Base-by-base conservation (phyloP, 2,888 invertebrate species). In the Sepioteuthis lessoniana region DNA sequence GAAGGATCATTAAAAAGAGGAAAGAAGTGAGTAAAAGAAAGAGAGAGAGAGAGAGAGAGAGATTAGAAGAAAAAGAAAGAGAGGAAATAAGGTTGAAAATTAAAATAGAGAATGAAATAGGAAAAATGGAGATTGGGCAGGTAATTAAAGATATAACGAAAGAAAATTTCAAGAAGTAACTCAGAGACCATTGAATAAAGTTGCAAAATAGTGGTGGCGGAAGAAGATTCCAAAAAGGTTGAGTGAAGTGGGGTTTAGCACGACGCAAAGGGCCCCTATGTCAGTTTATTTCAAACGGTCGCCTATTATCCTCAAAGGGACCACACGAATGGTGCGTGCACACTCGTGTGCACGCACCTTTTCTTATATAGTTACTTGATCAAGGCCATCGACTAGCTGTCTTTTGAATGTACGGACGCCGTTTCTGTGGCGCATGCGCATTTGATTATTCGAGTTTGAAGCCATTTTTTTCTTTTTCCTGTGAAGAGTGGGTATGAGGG, bases 181-280 rank as follows among this genome's bases (percentile, higher is more conserved):
- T n/a, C n/a, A 76, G 3, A 4, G 4, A 19, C 16, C 76, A 76
- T 35, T n/a, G 76, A 76, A 16, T n/a, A 19, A 35, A 8, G 1
- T 16, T 13, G 13, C 35, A n/a, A 35, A 76, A 76, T 76, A n/a
- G n/a, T 35, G 35, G 4, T 19, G n/a, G 16, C 10, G 25, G 3
- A 76, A 10, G 76, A 35, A 16, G 76, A 10, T 60, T 5, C 1
- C 4, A 4, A n/a, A 76, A 35, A 4, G 0, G 76, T n/a, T 19
- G 16, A n/a, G n/a, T 21, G 19, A 19, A n/a, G n/a, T 4, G 13
- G 76, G 10, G n/a, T n/a, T n/a, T 35, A n/a, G 76, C n/a, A 16
- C 76, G n/a, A 76, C n/a, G 76, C 35, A 76, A 76, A 35, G n/a
- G 76, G 76, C 76, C 76, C 76, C n/a, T 76, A 76, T 76, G n/a